Evolutionary conservation across 2,113 vertebrate species (phyloP), one percentile per base, ranked within the genome.

Genomic region (Sinocyclocheilus maitianheensis): DNA sequence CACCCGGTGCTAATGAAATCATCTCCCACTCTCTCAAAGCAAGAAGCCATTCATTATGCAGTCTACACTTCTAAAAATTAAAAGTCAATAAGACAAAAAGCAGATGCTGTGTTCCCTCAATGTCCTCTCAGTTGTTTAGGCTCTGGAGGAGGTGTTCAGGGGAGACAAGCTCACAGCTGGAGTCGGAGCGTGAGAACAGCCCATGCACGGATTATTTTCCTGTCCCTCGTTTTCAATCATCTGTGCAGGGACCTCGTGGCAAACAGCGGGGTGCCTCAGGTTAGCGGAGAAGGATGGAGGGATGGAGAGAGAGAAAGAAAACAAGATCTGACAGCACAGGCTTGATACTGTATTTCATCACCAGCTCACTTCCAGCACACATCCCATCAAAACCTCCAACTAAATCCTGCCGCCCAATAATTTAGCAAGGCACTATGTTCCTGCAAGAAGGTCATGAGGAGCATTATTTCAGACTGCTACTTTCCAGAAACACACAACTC

Each of bases 91-190:
- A 81, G 26, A 85, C 40, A 84, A 86, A 86, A 85, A 85, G 37
- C 26, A 78, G 77, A 85, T 69, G 34, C 76, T 22, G 46, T 30
- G 79, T 82, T 82, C 81, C 18, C 43, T 82, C 24, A 43, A 51
- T 1, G 55, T 75, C 65, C 65, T 48, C 81, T 53, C 46, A 67
- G 65, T 69, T 51, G 43, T 71, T 82, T 48, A 40, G 46, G 76
- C 84, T 79, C 24, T 71, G 26, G 18, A 63, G 30, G 67, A 58
- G 48, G 40, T 77, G 51, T 34, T 77, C 51, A 51, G 74, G 16
- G 74, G 22, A 76, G n/a, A 76, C 12, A 85, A 93, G 92, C 91
- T 87, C 90, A 90, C 89, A 86, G 90, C 87, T 62, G 87, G 48
- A 77, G 79, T 9, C 3, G 5, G 55, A 55, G 81, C 63, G 46